Percentiles rank a stretch among this genome's conserved stretches.
Conservation (phyloP, 2,888 invertebrate species). For the Fabriciana adippe region DNA sequence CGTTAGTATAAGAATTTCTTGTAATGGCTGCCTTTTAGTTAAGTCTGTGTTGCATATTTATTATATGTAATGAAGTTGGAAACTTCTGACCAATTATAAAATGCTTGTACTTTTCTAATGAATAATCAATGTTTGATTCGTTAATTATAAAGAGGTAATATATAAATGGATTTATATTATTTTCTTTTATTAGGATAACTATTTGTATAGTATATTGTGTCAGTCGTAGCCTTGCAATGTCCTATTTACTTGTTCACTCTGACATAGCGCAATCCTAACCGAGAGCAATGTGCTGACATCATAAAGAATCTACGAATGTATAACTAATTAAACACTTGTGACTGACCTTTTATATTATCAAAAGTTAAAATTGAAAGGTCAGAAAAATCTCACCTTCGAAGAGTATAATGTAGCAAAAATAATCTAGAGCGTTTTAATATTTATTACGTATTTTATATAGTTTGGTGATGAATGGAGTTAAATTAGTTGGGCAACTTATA, state of each 20-base stretch:
- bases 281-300: constrained; percentile 8
- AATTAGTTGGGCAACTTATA: constrained; percentile 10
- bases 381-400: constrained; percentile 11
- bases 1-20: constrained; percentile 49
- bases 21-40: constrained; percentile 44
- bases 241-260: constrained; percentile 6
- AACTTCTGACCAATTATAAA: constrained; percentile 29
- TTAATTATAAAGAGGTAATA: constrained; percentile 18
- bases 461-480: constrained; percentile 10
- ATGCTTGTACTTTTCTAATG: constrained; percentile 21
- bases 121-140: constrained; percentile 15
- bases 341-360: background rate
- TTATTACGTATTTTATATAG: constrained; percentile 3
- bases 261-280: constrained; percentile 3
- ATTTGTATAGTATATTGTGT: constrained; percentile 2
- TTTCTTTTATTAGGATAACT: constrained; percentile 8
- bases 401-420: constrained; percentile 14
- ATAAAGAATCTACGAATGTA: background rate
- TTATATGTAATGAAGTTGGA: constrained; percentile 47
- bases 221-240: background rate
- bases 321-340: background rate
- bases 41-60: constrained; percentile 59
- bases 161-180: constrained; percentile 13
- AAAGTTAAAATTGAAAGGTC: background rate
- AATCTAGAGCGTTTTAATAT: background rate